A percentile compares a stretch with the other conserved stretches of the same genome.
phyloP scores from a whole-genome alignment of 2,888 invertebrate genomes.

The Leptodirus hochenwartii region DNA sequence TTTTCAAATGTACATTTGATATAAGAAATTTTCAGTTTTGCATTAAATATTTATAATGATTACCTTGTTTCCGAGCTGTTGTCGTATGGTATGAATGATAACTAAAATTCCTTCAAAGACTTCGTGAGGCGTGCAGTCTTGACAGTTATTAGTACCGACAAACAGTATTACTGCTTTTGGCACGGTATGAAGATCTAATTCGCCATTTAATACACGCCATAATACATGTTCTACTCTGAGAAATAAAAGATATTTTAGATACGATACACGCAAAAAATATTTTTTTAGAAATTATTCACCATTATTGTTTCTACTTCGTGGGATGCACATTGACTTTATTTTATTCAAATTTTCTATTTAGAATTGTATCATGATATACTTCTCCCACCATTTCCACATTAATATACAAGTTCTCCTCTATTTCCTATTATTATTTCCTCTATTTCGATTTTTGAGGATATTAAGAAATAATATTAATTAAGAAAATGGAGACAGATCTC shows the following conservation, averaged over 20 bases:
- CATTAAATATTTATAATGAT: no score
- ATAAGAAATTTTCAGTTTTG: no score
- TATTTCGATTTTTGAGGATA: no score
- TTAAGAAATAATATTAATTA: no score
- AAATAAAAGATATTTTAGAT: slow-evolving; percentile 1
- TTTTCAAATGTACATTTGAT: no score
- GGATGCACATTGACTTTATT: no score
- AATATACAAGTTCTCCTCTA: no score
- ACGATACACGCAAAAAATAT: background rate
- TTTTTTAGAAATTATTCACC: slow-evolving; percentile 1
- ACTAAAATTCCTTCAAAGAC: slow-evolving; percentile 41
- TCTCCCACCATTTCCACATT: no score
- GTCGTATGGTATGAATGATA: slow-evolving; percentile 35
- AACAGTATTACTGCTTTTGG: slow-evolving; percentile 44
- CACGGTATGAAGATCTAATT: slow-evolving; percentile 44
- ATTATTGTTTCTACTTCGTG: no score
- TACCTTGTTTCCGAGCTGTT: slow-evolving; percentile 37
- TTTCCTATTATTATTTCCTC: background rate
- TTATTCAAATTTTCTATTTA: slow-evolving; percentile 1
- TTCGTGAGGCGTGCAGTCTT: slow-evolving; percentile 37
- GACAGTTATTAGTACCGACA: slow-evolving; percentile 48
- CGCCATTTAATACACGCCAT: slow-evolving; percentile 50
- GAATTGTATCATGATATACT: background rate
- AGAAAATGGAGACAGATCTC: background rate
- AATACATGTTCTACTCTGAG: slow-evolving; percentile 41